These are phyloP conservation scores for Synanthedon formicaeformis DNA, from an alignment of 2,888 invertebrate genomes.

Conservation along the genomic window DNA sequence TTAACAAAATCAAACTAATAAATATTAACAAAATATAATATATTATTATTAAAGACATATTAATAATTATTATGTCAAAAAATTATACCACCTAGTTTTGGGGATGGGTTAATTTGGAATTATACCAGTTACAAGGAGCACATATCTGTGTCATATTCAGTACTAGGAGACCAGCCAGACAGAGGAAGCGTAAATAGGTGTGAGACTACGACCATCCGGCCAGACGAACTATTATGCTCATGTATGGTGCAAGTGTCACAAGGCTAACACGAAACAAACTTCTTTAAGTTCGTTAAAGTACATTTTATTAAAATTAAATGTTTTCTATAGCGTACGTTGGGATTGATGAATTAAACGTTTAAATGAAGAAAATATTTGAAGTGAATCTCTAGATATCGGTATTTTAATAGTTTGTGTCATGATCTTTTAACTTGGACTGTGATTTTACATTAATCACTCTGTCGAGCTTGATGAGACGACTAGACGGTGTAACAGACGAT, in stretches of 20 bases:
- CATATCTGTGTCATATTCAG: slow-evolving; percentile 1
- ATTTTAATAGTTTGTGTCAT: neutral
- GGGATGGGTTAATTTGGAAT: no score
- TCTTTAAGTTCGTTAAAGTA: no score
- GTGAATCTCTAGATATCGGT: no score
- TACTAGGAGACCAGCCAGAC: slow-evolving; percentile 50
- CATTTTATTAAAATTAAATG: neutral
- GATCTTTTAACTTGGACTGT: neutral
- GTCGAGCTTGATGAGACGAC: slow-evolving; percentile 50
- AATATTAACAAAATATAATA: no score
- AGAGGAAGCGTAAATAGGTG: slow-evolving; percentile 66
- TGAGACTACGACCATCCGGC: slow-evolving; percentile 66
- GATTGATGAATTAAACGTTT: no score
- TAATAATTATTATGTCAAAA: no score
- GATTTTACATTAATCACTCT: slow-evolving; percentile 34
- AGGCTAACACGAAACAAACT: neutral
- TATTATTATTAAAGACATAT: no score
- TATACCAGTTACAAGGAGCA: no score
- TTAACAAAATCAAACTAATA: no score
- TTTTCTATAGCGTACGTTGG: neutral
- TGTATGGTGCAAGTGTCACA: slow-evolving; percentile 17
- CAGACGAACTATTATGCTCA: slow-evolving; percentile 45
- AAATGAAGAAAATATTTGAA: no score
- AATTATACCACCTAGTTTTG: no score
- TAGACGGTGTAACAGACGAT: slow-evolving; percentile 61